Evolutionary conservation across 2,888 invertebrate species (phyloP).

Genomic region (Heliconius hortense): DNA sequence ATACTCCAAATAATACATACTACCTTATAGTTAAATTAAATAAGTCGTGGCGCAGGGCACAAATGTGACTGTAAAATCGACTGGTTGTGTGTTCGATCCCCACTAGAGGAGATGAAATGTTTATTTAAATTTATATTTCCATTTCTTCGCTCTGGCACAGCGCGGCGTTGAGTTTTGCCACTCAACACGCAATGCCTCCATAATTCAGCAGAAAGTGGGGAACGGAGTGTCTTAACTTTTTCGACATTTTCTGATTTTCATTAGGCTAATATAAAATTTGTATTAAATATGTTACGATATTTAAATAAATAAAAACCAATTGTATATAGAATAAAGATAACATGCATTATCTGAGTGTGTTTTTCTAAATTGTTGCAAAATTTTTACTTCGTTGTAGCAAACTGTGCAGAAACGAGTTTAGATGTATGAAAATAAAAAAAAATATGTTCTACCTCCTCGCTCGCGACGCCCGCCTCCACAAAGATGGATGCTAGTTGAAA

Average conservation of each 20-base stretch:
- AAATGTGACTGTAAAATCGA: background rate
- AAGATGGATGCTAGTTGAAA: conserved; percentile 71
- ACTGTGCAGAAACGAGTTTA: conserved; percentile 62
- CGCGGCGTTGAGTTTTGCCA: too few relatives aligned
- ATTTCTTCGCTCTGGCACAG: too few relatives aligned
- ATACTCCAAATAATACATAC: background rate
- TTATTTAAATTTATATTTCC: too few relatives aligned
- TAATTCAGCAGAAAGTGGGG: too few relatives aligned
- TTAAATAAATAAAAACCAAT: background rate
- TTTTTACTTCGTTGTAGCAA: conserved; percentile 51
- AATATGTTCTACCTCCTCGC: conserved; percentile 50
- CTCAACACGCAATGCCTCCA: too few relatives aligned
- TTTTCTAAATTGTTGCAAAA: conserved; percentile 28
- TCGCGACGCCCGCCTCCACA: conserved; percentile 57
- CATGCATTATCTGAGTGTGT: conserved; percentile 19
- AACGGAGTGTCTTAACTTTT: background rate
- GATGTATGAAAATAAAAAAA: conserved; percentile 60
- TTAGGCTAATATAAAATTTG: too few relatives aligned
- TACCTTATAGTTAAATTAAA: background rate
- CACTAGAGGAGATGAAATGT: too few relatives aligned
- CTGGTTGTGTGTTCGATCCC: too few relatives aligned
- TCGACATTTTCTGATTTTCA: too few relatives aligned
- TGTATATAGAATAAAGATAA: background rate
- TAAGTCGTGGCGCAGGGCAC: too few relatives aligned
- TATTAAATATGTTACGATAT: background rate